phyloP scores from a whole-genome alignment of 2,888 invertebrate species.

The Melieria picta region DNA sequence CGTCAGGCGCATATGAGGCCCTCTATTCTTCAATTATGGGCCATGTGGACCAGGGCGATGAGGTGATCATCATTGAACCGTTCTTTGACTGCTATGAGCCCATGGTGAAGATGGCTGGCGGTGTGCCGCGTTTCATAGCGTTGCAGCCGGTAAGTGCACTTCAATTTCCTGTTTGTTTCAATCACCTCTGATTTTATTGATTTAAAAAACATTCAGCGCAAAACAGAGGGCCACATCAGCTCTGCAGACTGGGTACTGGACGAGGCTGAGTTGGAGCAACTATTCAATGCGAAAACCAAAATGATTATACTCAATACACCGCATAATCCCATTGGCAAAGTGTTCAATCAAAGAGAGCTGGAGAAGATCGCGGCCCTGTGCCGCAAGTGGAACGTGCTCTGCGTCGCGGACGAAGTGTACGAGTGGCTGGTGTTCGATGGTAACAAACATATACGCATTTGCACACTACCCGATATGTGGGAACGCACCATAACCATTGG shows the following conservation, averaged over 20 bases:
- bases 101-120: constrained; percentile 90
- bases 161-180: not conserved
- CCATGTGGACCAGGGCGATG: constrained; percentile 86
- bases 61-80: constrained; percentile 97
- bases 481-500: constrained; percentile 96
- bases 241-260: constrained; percentile 94
- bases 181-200: not conserved
- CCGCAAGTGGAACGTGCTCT: constrained; percentile 90
- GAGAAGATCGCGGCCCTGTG: constrained; percentile 86
- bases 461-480: constrained; percentile 97
- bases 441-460: constrained; percentile 87
- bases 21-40: constrained; percentile 86
- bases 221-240: constrained; percentile 63
- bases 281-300: constrained; percentile 92
- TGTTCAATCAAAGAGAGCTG: constrained; percentile 73
- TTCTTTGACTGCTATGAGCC: constrained; percentile 98
- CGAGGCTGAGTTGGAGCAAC: constrained; percentile 77
- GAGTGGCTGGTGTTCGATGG: constrained; percentile 95
- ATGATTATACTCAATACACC: constrained; percentile 97
- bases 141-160: constrained; percentile 77
- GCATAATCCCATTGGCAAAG: constrained; percentile 97
- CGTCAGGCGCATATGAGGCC: constrained; percentile 94
- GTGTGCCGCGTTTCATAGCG: constrained; percentile 86
- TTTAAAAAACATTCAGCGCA: constrained; percentile 45
- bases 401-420: constrained; percentile 96